A percentile compares a stretch with the other conserved stretches of the same genome.
Conservation (phyloP, 2,113 vertebrate genomes). For the Clarias macrocephalus region DNA sequence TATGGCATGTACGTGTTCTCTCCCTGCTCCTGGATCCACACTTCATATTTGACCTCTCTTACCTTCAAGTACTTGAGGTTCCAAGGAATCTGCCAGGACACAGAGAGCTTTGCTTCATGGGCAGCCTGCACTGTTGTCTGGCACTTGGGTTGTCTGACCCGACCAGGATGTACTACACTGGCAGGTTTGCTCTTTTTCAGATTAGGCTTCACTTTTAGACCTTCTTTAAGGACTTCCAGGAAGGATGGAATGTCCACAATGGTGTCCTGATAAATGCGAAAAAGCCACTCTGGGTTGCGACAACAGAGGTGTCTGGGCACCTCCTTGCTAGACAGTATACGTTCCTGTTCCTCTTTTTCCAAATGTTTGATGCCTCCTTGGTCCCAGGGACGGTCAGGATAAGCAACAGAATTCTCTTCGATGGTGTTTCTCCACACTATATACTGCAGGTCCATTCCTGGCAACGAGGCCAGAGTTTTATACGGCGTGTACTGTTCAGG, state of each 20-base stretch:
- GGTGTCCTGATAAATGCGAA: slow-evolving; percentile 97
- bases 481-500: slow-evolving; percentile 97
- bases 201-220: slow-evolving; percentile 77
- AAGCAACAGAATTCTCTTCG: slow-evolving; percentile 82
- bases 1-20: slow-evolving; percentile 99
- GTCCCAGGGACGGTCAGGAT: slow-evolving; percentile 90
- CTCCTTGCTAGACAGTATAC: slow-evolving; percentile 85
- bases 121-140: slow-evolving; percentile 86
- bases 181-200: slow-evolving; percentile 76
- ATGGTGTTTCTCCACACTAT: slow-evolving; percentile 86
- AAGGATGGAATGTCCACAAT: slow-evolving; percentile 86
- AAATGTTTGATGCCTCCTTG: slow-evolving; percentile 92
- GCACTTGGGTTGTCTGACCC: slow-evolving; percentile 87
- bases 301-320: slow-evolving; percentile 92
- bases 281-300: slow-evolving; percentile 96
- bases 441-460: slow-evolving; percentile 95
- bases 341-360: slow-evolving; percentile 83
- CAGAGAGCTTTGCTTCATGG: slow-evolving; percentile 83
- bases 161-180: slow-evolving; percentile 84
- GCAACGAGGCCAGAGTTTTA: slow-evolving; percentile 87
- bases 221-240: slow-evolving; percentile 77
- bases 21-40: slow-evolving; percentile 99
- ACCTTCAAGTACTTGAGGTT: slow-evolving; percentile 95
- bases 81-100: slow-evolving; percentile 97
- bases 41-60: slow-evolving; percentile 92